Percentiles rank a stretch among this genome's conserved stretches.
Conservation (phyloP, 2,888 invertebrate species). For the Dendrolimus houi region DNA sequence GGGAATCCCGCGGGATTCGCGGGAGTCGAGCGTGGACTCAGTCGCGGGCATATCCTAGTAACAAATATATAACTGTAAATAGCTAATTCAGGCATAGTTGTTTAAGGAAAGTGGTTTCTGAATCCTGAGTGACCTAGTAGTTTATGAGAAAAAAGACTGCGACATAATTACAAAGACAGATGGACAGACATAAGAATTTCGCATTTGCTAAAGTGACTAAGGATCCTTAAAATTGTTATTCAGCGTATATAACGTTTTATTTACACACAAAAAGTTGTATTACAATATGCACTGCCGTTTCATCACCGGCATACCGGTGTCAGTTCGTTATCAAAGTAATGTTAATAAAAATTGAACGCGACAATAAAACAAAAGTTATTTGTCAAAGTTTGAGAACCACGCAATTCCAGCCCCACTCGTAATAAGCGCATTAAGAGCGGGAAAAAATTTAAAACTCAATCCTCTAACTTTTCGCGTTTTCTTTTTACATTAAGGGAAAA, state of each 20-base stretch:
- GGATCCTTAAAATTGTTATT: too few relatives aligned
- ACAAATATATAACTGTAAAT: too few relatives aligned
- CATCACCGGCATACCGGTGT: constrained; percentile 2
- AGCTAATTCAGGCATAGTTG: too few relatives aligned
- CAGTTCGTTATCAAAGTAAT: background rate
- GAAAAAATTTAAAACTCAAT: constrained; percentile 54
- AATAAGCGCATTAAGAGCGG: constrained; percentile 74
- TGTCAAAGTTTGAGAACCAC: constrained; percentile 50
- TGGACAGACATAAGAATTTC: too few relatives aligned
- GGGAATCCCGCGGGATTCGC: too few relatives aligned
- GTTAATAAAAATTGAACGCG: constrained; percentile 17
- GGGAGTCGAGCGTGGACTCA: too few relatives aligned
- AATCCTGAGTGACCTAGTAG: too few relatives aligned
- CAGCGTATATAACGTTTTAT: background rate
- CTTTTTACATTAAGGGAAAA: constrained; percentile 72
- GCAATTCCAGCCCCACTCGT: constrained; percentile 63
- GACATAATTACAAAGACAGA: too few relatives aligned
- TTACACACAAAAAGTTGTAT: background rate
- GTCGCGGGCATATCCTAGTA: too few relatives aligned
- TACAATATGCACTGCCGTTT: background rate
- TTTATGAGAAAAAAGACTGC: too few relatives aligned
- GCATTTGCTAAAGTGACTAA: too few relatives aligned
- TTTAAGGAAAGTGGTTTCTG: too few relatives aligned
- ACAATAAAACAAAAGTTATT: constrained; percentile 53
- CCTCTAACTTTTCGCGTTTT: constrained; percentile 65